Percentiles rank a stretch among this genome's conserved stretches.
These are phyloP conservation scores for Strigamia maritima DNA, from an alignment of 2,888 invertebrate genomes.

Conservation along the genomic window DNA sequence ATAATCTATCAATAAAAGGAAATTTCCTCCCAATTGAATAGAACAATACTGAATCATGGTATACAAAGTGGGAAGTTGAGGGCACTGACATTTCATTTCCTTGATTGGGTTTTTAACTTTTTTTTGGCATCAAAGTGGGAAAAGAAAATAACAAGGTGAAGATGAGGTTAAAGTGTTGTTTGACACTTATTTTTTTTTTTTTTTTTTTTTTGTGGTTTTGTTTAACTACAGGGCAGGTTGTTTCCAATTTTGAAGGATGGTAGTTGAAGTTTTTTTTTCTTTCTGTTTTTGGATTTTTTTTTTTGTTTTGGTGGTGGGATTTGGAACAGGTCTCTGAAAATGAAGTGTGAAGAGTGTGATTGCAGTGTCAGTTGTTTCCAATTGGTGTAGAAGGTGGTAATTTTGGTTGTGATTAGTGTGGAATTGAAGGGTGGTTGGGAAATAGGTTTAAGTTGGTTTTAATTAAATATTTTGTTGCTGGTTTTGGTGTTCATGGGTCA, in stretches of 20 bases:
- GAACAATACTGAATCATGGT: background rate
- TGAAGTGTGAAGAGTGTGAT: background rate
- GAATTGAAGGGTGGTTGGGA: background rate
- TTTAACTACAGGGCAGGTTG: slow-evolving; percentile 10
- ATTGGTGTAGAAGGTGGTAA: no score
- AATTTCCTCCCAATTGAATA: background rate
- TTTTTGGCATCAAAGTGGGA: background rate
- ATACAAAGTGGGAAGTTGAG: background rate
- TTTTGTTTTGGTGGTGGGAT: background rate
- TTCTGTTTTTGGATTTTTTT: background rate
- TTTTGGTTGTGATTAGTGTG: no score
- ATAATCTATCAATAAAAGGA: background rate
- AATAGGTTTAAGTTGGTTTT: background rate
- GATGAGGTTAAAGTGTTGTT: slow-evolving; percentile 10
- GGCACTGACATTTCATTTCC: background rate
- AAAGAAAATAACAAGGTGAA: slow-evolving; percentile 12
- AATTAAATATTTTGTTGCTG: background rate
- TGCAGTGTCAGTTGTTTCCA: background rate
- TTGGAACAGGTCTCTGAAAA: background rate
- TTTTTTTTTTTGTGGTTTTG: background rate
- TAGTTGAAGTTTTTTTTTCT: background rate
- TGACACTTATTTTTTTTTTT: background rate
- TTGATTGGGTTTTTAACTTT: background rate
- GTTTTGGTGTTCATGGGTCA: background rate
- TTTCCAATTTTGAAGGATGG: background rate